These are phyloP conservation scores for Conus betulinus DNA, from an alignment of 1,140 invertebrate species.

Conservation along the genomic window DNA sequence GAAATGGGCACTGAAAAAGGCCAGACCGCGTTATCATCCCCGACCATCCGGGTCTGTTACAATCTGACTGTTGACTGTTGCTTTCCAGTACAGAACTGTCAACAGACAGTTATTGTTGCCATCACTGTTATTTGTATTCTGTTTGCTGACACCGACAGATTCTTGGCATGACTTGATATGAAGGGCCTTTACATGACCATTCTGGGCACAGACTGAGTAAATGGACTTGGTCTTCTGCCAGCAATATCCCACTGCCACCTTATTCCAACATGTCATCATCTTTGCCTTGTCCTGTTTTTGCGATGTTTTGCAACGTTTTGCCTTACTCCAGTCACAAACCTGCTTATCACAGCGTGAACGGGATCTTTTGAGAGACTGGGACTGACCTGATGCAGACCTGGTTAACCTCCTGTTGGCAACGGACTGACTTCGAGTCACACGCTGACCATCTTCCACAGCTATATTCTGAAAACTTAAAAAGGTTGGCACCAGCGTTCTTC, in stretches of 20 bases:
- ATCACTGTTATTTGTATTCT: not conserved
- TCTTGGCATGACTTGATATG: not conserved
- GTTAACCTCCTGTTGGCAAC: not conserved
- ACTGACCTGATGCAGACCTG: not conserved
- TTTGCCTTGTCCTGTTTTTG: not conserved
- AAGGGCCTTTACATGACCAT: not conserved
- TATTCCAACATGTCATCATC: not conserved
- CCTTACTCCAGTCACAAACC: too few relatives aligned
- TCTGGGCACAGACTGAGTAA: not conserved
- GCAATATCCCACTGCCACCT: not conserved
- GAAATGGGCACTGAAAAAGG: not conserved
- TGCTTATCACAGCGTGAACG: too few relatives aligned
- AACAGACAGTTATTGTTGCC: not conserved
- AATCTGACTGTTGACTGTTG: not conserved
- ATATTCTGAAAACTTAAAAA: too few relatives aligned
- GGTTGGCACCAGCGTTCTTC: too few relatives aligned
- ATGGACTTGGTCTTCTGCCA: not conserved
- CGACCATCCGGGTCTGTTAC: not conserved
- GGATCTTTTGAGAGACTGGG: too few relatives aligned
- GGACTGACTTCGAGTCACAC: not conserved
- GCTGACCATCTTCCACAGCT: too few relatives aligned
- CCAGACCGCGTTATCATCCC: not conserved
- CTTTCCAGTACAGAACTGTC: not conserved
- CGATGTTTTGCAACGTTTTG: not conserved
- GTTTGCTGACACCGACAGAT: not conserved